A percentile compares a stretch with the other conserved stretches of the same genome.
Evolutionary conservation across 2,797 vertebrate species (phyloP).

Genomic region (Liasis olivaceus): DNA sequence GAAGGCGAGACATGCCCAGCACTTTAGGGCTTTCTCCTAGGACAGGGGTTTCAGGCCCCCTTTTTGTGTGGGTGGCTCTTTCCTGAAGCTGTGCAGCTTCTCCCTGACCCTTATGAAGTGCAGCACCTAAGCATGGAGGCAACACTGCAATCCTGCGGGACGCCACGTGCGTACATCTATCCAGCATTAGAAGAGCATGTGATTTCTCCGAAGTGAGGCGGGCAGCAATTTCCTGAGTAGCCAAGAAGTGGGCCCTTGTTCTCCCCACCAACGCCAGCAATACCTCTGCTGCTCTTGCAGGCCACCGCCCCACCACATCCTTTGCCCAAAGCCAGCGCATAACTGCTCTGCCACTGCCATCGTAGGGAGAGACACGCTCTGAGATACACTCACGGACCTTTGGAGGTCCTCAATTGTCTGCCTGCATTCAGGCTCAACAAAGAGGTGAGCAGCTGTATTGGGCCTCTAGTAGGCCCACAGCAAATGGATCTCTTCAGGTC

Average conservation of each 20-base stretch:
- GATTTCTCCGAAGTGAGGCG: not conserved
- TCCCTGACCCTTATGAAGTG: too few species aligned
- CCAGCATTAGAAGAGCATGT: not conserved
- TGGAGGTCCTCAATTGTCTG: not conserved
- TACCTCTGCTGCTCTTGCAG: not conserved
- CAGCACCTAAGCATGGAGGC: too few species aligned
- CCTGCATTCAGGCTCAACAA: not conserved
- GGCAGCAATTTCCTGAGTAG: not conserved
- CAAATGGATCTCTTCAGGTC: not conserved
- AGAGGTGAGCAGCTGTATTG: too few species aligned
- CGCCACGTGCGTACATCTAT: not conserved
- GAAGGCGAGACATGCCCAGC: too few species aligned
- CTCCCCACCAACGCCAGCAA: not conserved
- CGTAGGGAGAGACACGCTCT: not conserved
- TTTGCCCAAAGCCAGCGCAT: not conserved
- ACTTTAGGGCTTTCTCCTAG: too few species aligned
- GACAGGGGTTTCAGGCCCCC: too few species aligned
- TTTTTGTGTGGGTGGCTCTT: too few species aligned
- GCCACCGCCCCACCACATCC: not conserved
- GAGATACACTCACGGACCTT: not conserved
- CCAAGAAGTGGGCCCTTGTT: not conserved
- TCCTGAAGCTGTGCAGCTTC: too few species aligned
- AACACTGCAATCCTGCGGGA: not conserved
- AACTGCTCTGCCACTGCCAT: not conserved
- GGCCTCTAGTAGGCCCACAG: not conserved